Conservation (phyloP, 1,140 invertebrate species). For the Formica selysi region DNA sequence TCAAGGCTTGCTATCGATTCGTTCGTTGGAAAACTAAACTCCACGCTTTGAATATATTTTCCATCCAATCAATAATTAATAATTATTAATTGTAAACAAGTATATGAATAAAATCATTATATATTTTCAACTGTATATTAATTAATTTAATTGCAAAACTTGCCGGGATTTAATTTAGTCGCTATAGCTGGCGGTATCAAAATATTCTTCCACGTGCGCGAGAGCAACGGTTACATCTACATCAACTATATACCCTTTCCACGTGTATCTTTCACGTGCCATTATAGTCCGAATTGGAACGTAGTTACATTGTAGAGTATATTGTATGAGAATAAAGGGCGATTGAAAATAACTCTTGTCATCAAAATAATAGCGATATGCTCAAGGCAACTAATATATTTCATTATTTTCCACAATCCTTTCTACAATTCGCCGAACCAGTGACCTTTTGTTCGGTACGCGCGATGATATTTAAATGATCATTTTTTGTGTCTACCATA, state of each 20-base stretch:
- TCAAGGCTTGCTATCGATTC: neutral
- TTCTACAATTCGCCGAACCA: neutral
- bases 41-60: neutral
- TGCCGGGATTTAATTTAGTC: neutral
- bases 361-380: conserved; percentile 25
- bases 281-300: neutral
- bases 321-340: conserved; percentile 15
- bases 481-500: neutral
- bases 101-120: neutral
- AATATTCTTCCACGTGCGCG: conserved; percentile 41
- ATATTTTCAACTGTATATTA: conserved; percentile 22
- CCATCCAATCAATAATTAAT: conserved; percentile 2
- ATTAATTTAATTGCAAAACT: conserved; percentile 22
- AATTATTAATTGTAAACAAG: neutral
- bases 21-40: conserved; percentile 9
- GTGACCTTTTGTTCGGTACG: neutral
- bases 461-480: conserved; percentile 6
- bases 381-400: conserved; percentile 15
- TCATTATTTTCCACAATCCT: conserved; percentile 1
- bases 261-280: conserved; percentile 59
- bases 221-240: conserved; percentile 9
- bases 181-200: neutral
- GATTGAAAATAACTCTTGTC: conserved; percentile 41
- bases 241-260: conserved; percentile 2
- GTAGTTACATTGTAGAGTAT: neutral